Conservation (phyloP, 2,113 vertebrate species). For the Apodemus speciosus region DNA sequence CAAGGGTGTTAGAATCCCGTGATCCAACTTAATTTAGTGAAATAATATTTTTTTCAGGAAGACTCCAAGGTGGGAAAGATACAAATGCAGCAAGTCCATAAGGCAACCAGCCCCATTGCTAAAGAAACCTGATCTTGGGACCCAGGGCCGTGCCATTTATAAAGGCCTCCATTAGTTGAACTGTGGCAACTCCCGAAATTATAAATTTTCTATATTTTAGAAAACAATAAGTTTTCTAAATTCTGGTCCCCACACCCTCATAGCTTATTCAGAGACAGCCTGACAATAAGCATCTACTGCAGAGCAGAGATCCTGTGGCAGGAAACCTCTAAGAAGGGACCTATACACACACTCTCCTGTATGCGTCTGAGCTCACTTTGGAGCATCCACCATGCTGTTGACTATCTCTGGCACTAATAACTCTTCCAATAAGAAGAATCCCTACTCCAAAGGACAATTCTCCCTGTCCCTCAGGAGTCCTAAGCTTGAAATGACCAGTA, state of each 20-base stretch:
- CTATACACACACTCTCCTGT: neutral
- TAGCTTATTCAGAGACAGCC: neutral
- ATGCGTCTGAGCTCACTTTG: neutral
- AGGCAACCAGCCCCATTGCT: neutral
- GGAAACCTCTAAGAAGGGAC: neutral
- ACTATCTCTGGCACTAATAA: neutral
- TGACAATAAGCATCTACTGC: neutral
- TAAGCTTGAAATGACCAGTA: neutral
- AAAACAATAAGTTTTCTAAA: too few relatives aligned
- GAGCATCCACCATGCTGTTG: neutral
- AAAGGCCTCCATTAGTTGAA: neutral
- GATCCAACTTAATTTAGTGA: constrained; percentile 6
- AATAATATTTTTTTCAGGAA: neutral
- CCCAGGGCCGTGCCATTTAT: neutral
- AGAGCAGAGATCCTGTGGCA: too few relatives aligned
- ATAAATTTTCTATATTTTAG: too few relatives aligned
- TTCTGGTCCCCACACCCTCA: neutral
- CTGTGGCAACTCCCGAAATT: neutral
- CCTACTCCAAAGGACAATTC: neutral
- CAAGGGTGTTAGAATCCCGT: neutral
- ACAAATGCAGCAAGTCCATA: neutral
- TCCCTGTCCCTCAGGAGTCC: too few relatives aligned
- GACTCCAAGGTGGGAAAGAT: neutral
- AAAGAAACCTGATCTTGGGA: constrained; percentile 12
- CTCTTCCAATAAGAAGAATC: neutral